phyloP scores from a whole-genome alignment of 1,140 invertebrate species.

The Sarcophaga peregrina region DNA sequence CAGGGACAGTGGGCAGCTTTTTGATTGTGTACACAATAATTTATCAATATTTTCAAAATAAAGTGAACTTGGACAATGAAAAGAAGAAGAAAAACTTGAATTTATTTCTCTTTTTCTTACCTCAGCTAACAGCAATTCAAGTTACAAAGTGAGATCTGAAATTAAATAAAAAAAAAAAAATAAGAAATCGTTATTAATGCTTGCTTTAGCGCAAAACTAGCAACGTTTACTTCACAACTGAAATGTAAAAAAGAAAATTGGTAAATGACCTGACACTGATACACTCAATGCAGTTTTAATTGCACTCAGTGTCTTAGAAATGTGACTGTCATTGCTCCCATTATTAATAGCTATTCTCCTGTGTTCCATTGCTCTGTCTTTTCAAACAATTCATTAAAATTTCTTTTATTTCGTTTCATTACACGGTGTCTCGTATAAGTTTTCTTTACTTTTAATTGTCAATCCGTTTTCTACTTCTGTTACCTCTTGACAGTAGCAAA shows the following conservation, averaged over 20 bases:
- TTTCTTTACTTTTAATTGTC: not conserved
- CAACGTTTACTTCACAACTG: too few species aligned
- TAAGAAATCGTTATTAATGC: not conserved
- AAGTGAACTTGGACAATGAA: too few species aligned
- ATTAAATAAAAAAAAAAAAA: too few species aligned
- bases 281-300: constrained; percentile 6
- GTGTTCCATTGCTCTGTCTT: too few species aligned
- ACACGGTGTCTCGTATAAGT: not conserved
- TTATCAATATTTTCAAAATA: too few species aligned
- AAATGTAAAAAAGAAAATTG: not conserved
- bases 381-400: not conserved
- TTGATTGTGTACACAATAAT: too few species aligned
- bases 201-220: not conserved
- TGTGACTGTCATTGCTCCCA: not conserved
- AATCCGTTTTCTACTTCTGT: not conserved
- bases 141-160: too few species aligned
- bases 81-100: too few species aligned
- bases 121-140: too few species aligned
- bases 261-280: not conserved
- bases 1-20: too few species aligned
- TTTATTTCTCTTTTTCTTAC: too few species aligned
- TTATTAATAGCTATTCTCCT: too few species aligned
- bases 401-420: not conserved
- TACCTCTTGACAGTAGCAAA: not conserved
- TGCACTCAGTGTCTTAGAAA: not conserved